Base-by-base conservation (phyloP, 2,113 vertebrate genomes). In the Paramisgurnus dabryanus region DNA sequence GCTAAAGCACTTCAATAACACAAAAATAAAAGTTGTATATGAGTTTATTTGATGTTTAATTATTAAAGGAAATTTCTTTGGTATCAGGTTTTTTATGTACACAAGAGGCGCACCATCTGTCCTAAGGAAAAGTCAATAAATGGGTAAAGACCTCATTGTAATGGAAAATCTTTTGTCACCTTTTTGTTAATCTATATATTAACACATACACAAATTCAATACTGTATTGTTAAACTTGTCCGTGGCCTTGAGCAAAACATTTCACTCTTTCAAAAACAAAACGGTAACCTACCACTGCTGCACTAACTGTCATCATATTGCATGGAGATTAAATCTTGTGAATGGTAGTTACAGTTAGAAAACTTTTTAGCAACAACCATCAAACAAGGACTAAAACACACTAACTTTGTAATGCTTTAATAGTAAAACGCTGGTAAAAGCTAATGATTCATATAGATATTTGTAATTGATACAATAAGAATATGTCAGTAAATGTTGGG, bases 121-220 rank as follows among this genome's bases (percentile, higher is more conserved):
- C 40, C 9, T 61, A 74, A 45, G 71, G 71, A 74, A 61, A 73
- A 60, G 57, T 63, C 43, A 75, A 75, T 64, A 75, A 64, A 75
- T 7, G 49, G 13, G 22, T 17, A 64, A 47, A 75, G 43, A 49
- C 58, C 22, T 64, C 11, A 58, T 8, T 47, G 58, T 39, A 34
- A 63, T 17, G 57, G 73, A 63, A 64, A 63, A 11, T 64, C 43
- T 47, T 75, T 47, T 64, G 60, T 39, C 63, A 45, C 43, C 73
- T 75, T 22, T 49, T 64, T 50, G 8, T 15, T 64, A 34, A 63
- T 49, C 6, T 58, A 75, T 27, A 61, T 17, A 63, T 39, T 64
- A 49, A 50, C 43, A 9, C 15, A 12, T 6, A 7, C 58, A 63
- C n/a, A 10, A 10, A 63, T n/a, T 49, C 7, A 75, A 49, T 63